Percentiles rank a stretch among this genome's conserved stretches.
phyloP scores from a whole-genome alignment of 2,113 vertebrate genomes.

The Eidolon helvum region DNA sequence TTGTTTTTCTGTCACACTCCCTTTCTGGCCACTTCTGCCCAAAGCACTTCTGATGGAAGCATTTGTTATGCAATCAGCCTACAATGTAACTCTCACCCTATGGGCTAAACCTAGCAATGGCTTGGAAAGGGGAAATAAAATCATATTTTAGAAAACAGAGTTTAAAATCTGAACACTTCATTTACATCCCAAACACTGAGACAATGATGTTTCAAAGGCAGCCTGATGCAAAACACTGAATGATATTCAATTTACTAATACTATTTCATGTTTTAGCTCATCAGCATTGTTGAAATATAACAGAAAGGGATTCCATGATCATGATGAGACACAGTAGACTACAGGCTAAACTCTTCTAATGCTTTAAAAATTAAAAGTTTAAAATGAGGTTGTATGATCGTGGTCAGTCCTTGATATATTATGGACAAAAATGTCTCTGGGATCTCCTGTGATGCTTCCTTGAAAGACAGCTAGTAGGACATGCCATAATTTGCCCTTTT shows the following conservation, averaged over 20 bases:
- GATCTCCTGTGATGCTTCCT: background rate
- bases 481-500: background rate
- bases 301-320: background rate
- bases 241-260: background rate
- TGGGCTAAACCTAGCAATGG: background rate
- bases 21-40: background rate
- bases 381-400: background rate
- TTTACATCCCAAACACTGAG: background rate
- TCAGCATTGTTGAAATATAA: background rate
- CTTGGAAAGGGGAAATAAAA: background rate
- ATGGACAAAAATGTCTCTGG: background rate
- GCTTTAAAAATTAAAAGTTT: background rate
- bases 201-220: background rate
- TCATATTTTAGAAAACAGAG: background rate
- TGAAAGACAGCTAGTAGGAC: background rate
- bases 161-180: constrained; percentile 6
- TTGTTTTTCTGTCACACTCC: background rate
- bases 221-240: background rate
- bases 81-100: background rate
- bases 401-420: background rate
- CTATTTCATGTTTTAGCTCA: background rate
- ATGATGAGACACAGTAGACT: background rate
- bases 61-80: background rate
- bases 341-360: background rate
- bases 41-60: background rate